Percentiles rank a stretch among this genome's conserved stretches.
Evolutionary conservation across 2,113 vertebrate genomes (phyloP).

Genomic region (Vulpes lagopus): DNA sequence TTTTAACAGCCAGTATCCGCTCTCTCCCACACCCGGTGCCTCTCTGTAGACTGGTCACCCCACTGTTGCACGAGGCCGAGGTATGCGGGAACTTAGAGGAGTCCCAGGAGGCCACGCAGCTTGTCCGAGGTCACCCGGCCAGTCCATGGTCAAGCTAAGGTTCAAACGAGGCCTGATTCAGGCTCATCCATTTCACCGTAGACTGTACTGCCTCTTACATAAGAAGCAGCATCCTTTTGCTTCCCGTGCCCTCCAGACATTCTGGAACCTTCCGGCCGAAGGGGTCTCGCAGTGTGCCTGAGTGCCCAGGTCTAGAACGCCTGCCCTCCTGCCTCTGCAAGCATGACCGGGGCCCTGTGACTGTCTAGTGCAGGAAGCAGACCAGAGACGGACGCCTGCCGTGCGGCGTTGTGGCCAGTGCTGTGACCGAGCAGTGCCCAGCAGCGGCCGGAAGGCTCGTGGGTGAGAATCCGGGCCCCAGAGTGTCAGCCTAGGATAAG

Average conservation of each 20-base stretch:
- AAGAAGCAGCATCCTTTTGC: neutral
- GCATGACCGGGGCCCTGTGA: neutral
- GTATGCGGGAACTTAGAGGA: neutral
- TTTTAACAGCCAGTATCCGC: neutral
- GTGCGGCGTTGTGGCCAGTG: too few relatives aligned
- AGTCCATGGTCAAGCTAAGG: neutral
- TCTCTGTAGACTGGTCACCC: neutral
- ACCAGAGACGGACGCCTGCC: accelerated
- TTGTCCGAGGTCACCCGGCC: neutral
- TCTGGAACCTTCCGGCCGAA: neutral
- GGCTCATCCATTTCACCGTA: neutral
- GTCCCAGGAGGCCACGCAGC: neutral
- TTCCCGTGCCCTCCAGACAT: too few relatives aligned
- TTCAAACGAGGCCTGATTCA: neutral
- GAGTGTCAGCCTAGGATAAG: neutral
- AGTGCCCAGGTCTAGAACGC: neutral
- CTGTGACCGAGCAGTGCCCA: neutral
- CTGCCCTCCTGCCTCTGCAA: neutral
- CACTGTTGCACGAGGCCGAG: neutral
- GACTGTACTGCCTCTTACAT: neutral
- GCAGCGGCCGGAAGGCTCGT: neutral
- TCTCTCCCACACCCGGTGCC: neutral
- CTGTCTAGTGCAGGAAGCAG: neutral
- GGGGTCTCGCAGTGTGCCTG: neutral
- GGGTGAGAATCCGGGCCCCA: neutral